phyloP scores from a whole-genome alignment of 1,140 invertebrate genomes.

The Drosophila seguyi region DNA sequence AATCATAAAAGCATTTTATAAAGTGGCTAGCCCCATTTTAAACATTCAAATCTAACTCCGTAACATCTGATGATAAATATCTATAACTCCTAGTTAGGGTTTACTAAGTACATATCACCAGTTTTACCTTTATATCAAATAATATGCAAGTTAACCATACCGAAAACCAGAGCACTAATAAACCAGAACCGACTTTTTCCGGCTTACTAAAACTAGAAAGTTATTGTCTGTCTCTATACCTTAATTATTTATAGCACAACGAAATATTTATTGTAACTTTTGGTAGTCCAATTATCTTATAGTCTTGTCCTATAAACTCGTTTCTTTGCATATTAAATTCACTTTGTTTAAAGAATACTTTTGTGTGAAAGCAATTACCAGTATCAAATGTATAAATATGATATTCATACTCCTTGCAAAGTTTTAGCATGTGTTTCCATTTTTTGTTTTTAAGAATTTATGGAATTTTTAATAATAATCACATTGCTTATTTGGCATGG shows the following conservation, averaged over 20 bases:
- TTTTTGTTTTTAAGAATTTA: background rate
- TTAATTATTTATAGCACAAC: background rate
- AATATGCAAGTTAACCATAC: background rate
- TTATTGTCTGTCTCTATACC: background rate
- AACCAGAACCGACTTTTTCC: background rate
- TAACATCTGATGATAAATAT: background rate
- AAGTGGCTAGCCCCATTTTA: background rate
- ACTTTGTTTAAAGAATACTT: background rate
- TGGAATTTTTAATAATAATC: background rate
- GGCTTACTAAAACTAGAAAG: constrained; percentile 6
- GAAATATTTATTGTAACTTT: background rate
- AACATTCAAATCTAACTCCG: background rate
- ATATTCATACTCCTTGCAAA: background rate
- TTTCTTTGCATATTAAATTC: too few relatives aligned
- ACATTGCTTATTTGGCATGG: background rate
- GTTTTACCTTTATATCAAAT: background rate
- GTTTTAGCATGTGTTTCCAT: constrained; percentile 1
- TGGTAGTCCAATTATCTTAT: background rate
- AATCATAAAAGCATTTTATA: background rate
- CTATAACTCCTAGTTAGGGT: background rate
- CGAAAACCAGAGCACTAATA: background rate
- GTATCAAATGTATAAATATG: background rate
- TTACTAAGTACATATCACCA: too few relatives aligned
- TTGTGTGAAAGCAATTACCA: constrained; percentile 3
- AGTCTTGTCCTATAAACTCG: background rate